Conservation (phyloP, 2,888 invertebrate genomes). For the Ichneumoninae sp. region DNA sequence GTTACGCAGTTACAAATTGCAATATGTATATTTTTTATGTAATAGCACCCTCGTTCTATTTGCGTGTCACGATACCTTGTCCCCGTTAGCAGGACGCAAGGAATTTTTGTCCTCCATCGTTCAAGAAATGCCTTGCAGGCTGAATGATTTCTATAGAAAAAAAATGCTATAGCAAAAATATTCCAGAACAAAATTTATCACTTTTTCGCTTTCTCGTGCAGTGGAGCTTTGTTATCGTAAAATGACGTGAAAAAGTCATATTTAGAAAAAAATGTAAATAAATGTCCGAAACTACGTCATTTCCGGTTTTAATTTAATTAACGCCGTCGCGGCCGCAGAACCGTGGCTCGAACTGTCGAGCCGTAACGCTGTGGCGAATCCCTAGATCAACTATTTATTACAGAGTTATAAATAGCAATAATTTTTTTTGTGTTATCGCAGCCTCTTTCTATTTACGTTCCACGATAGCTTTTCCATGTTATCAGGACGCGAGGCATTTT, state of each 20-base stretch:
- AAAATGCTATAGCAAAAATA: background rate
- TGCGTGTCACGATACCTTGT: slow-evolving; percentile 8
- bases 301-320: background rate
- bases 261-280: background rate
- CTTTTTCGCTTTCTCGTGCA: too few relatives aligned
- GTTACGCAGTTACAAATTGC: background rate
- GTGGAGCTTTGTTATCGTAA: too few relatives aligned
- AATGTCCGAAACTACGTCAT: too few relatives aligned
- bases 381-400: too few relatives aligned
- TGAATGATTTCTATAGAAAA: too few relatives aligned
- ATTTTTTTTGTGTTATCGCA: background rate
- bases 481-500: background rate
- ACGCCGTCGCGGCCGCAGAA: too few relatives aligned
- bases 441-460: slow-evolving; percentile 17
- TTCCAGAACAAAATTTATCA: too few relatives aligned
- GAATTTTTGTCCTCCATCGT: background rate
- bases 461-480: slow-evolving; percentile 11
- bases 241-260: too few relatives aligned
- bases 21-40: background rate
- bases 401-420: background rate
- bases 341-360: too few relatives aligned
- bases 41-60: slow-evolving; percentile 15
- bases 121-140: background rate
- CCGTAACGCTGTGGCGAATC: too few relatives aligned
- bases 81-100: background rate